phyloP scores from a whole-genome alignment of 2,113 vertebrate species.

The Colistium nudipinnis region DNA sequence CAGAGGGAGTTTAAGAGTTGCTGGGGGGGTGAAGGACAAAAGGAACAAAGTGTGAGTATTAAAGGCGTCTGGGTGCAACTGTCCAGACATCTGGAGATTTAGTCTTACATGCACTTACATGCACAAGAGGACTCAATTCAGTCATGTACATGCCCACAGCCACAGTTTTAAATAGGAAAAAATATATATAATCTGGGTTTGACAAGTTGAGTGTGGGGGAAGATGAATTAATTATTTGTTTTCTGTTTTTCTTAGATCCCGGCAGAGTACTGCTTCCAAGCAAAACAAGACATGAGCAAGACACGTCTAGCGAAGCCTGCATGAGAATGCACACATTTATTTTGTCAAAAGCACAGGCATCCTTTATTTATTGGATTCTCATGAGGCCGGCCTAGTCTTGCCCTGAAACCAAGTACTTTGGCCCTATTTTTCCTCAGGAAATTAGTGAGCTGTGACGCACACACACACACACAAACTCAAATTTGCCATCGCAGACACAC shows the following conservation, averaged over 20 bases:
- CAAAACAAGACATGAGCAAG: constrained; percentile 42
- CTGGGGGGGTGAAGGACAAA: constrained; percentile 52
- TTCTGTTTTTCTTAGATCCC: constrained; percentile 9
- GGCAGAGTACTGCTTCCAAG: constrained; percentile 9
- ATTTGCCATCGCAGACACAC: neutral
- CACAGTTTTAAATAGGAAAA: neutral
- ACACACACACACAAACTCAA: neutral
- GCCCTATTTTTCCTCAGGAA: neutral
- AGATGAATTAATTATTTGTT: neutral
- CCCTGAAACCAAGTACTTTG: neutral
- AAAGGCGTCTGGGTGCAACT: constrained; percentile 65
- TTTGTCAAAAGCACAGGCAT: neutral
- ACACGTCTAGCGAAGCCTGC: constrained; percentile 27
- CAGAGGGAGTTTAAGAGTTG: constrained; percentile 25
- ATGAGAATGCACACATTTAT: neutral
- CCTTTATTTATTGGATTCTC: constrained; percentile 7
- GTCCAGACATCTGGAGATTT: constrained; percentile 60
- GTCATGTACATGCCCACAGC: constrained; percentile 4
- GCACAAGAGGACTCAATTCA: constrained; percentile 38
- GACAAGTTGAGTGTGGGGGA: neutral
- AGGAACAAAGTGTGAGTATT: constrained; percentile 66
- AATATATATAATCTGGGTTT: neutral
- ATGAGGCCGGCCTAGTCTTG: constrained; percentile 11
- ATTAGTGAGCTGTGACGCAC: neutral
- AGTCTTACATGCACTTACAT: constrained; percentile 42